Conservation (phyloP, 1,140 invertebrate genomes). For the Brachionus koreanus region DNA sequence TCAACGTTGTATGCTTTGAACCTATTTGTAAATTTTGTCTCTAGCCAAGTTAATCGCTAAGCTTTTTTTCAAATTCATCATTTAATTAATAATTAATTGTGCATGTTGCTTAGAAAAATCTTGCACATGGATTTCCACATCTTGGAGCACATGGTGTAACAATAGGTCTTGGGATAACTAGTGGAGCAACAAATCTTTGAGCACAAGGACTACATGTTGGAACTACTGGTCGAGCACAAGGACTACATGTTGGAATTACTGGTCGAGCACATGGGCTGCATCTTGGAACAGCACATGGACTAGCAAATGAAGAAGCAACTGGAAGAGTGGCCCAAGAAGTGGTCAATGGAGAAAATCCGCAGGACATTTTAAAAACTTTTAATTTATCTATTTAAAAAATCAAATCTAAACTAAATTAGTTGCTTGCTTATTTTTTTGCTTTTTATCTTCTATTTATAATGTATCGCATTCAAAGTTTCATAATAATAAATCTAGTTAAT, state of each 20-base stretch:
- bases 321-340: background rate
- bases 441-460: background rate
- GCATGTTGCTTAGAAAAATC: background rate
- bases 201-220: background rate
- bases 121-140: background rate
- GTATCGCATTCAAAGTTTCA: background rate
- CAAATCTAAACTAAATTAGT: background rate
- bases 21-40: background rate
- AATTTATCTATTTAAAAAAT: background rate
- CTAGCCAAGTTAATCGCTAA: background rate
- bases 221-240: background rate
- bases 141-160: background rate
- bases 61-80: background rate
- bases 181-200: background rate
- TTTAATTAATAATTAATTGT: background rate
- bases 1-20: background rate
- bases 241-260: background rate
- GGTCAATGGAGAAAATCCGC: background rate
- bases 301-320: constrained; percentile 1
- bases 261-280: background rate
- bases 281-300: background rate
- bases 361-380: background rate
- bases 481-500: background rate
- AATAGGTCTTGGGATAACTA: background rate
- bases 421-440: background rate